Evolutionary conservation across 2,797 vertebrate genomes (phyloP), one percentile per base, ranked within the genome.

Genomic region (Glossophaga mutica): DNA sequence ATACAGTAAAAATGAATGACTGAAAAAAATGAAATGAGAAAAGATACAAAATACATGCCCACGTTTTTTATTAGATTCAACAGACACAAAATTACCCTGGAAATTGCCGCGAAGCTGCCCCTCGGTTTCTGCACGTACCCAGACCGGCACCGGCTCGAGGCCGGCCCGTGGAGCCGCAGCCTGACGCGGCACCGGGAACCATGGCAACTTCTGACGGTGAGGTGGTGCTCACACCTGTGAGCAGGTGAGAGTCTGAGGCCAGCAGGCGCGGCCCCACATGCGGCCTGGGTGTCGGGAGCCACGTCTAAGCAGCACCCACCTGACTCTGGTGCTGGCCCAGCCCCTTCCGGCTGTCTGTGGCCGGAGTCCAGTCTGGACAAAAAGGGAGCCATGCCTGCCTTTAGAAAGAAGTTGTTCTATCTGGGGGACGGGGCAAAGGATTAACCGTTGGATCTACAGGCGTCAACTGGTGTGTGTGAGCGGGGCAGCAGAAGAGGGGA

Each of bases 1-100:
- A 94, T 55, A 46, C 2, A 42, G 79, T 59, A 57, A 95, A 92
- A 79, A 87, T 22, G 86, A 87, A 91, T n/a, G 71, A 74, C 34
- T 59, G n/a, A 70, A 42, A 83, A 82, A 94, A 94, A 26, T n/a
- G 21, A 87, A 81, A 77, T 39, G 29, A 57, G 74, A 87, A 90
- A 48, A 90, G 48, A 55, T 26, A 70, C 2, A 29, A 90, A 81
- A 57, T 34, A 73, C 3, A 73, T 88, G 71, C 29, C 91, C 18
- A 26, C 59, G 52, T 21, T 59, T 92, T 78, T 81, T 70, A 91
- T 96, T 93, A 88, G 86, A 86, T 78, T 83, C 89, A 81, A 78
- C 44, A 50, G 93, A 92, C 14, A 73, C 42, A 44, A 96, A 97
- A 90, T 77, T 59, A 73, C 59, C 44, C 79, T 68, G 85, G 59